phyloP scores from a whole-genome alignment of 1,140 invertebrate genomes.

The Drosophila azteca region DNA sequence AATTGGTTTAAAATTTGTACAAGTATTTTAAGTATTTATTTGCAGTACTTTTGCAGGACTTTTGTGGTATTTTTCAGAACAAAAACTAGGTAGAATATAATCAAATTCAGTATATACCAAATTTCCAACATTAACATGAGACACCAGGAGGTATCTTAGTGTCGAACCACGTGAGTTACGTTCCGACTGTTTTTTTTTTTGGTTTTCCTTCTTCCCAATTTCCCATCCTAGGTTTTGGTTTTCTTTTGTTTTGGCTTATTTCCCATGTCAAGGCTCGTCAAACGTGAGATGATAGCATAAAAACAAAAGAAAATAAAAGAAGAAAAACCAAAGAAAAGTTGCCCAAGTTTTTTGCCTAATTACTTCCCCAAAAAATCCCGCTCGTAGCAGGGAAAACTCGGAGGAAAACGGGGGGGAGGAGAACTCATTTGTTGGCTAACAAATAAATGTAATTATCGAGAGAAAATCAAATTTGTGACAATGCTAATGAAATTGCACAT shows the following conservation, averaged over 20 bases:
- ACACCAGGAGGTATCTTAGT: no score
- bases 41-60: no score
- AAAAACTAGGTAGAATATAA: no score
- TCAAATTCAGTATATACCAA: no score
- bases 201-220: constrained; percentile 11
- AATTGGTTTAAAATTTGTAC: no score
- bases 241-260: constrained; percentile 15
- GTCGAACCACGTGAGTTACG: no score
- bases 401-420: no score
- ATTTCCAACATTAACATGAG: no score
- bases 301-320: constrained; percentile 10
- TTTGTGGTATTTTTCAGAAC: no score
- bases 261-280: constrained; percentile 64
- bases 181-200: constrained; percentile 39
- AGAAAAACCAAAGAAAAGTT: constrained; percentile 52
- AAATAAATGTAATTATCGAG: constrained; percentile 63
- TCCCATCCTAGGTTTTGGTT: neutral
- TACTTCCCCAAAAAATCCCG: constrained; percentile 69
- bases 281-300: constrained; percentile 54
- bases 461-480: constrained; percentile 10
- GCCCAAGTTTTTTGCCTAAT: constrained; percentile 56
- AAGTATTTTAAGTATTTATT: no score
- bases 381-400: constrained; percentile 6
- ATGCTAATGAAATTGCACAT: constrained; percentile 1
- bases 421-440: constrained; percentile 18